Conservation (phyloP, 1,140 invertebrate genomes). For the Danaus plexippus region DNA sequence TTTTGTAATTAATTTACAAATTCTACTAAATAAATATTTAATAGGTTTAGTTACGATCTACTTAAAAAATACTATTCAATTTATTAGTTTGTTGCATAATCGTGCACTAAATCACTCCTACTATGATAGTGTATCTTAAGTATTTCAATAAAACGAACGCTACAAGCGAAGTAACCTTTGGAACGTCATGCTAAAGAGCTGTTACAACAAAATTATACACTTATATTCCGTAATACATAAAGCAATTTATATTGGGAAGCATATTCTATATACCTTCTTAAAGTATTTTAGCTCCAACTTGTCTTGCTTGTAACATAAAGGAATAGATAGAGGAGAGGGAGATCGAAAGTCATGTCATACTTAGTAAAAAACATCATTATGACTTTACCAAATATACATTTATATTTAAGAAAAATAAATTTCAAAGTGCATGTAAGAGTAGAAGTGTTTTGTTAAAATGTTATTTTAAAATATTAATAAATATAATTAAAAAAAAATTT, state of each 20-base stretch:
- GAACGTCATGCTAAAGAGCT: too few relatives aligned
- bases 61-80: too few relatives aligned
- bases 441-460: neutral
- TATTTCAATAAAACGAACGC: too few relatives aligned
- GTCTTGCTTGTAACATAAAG: slow-evolving; percentile 54
- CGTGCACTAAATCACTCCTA: too few relatives aligned
- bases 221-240: too few relatives aligned
- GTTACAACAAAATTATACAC: too few relatives aligned
- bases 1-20: neutral
- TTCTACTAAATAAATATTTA: too few relatives aligned
- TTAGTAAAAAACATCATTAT: too few relatives aligned
- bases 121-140: too few relatives aligned
- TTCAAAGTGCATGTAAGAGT: neutral
- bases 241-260: neutral
- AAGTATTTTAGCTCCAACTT: slow-evolving; percentile 60
- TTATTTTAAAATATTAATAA: neutral
- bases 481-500: neutral
- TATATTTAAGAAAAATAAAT: neutral
- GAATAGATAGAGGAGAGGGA: slow-evolving; percentile 14
- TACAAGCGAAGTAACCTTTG: too few relatives aligned
- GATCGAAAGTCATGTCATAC: neutral
- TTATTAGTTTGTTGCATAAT: too few relatives aligned
- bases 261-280: slow-evolving; percentile 49
- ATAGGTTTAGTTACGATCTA: too few relatives aligned
- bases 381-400: slow-evolving; percentile 2